Conservation (phyloP, 2,888 invertebrate genomes). For the Chouioia cunea region DNA sequence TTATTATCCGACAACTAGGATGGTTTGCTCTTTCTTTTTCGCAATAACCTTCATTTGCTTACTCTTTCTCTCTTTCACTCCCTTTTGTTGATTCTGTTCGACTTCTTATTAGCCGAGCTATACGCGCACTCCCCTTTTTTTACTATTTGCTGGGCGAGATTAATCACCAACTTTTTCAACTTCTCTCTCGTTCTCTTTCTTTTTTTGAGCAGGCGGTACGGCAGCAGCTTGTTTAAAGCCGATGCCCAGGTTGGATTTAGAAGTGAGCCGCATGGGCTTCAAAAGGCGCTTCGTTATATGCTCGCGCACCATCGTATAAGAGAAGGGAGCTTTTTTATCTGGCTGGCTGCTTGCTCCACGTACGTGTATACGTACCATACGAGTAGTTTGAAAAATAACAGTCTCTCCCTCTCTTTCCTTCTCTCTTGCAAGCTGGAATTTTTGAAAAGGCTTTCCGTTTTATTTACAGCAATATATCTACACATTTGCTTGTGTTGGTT, state of each 20-base stretch:
- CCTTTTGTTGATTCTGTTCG: too few relatives aligned
- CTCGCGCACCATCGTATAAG: background rate
- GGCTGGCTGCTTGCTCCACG: too few relatives aligned
- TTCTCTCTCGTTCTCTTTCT: conserved; percentile 4
- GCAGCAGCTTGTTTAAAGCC: conserved; percentile 23
- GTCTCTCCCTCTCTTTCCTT: conserved; percentile 1
- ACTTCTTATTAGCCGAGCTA: too few relatives aligned
- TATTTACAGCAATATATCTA: background rate
- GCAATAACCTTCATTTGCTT: conserved; percentile 23
- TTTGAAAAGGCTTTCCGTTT: background rate
- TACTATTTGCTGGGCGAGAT: conserved; percentile 17
- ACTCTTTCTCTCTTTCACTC: background rate
- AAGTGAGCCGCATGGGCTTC: conserved; percentile 6
- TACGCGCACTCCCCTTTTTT: background rate
- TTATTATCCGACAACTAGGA: too few relatives aligned
- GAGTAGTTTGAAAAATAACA: too few relatives aligned
- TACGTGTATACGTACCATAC: too few relatives aligned
- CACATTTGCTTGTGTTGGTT: conserved; percentile 15
- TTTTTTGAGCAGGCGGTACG: too few relatives aligned
- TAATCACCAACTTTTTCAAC: conserved; percentile 26
- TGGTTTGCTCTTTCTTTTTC: conserved; percentile 13
- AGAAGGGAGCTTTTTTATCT: too few relatives aligned
- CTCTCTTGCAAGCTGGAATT: conserved; percentile 8
- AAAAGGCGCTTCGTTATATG: conserved; percentile 25
- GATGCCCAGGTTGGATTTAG: conserved; percentile 11